A percentile compares a stretch with the other conserved stretches of the same genome.
Conservation (phyloP, 2,888 invertebrate genomes). For the Euplagia quadripunctaria region DNA sequence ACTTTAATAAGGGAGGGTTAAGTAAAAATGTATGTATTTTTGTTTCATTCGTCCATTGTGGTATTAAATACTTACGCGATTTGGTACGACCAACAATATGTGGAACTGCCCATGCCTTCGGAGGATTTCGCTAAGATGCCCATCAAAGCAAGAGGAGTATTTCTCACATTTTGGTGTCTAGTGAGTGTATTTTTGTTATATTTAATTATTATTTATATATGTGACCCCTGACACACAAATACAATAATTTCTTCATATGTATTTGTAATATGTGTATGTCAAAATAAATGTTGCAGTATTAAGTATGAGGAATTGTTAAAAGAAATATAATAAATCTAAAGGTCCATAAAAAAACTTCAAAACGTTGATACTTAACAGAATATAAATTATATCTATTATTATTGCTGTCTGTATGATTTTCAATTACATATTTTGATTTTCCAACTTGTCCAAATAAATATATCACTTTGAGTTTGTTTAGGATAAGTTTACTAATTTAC, state of each 20-base stretch:
- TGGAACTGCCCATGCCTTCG: slow-evolving; percentile 66
- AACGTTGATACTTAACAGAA: too few relatives aligned
- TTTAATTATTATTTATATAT: not conserved
- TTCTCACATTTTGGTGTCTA: slow-evolving; percentile 75
- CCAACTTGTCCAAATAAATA: too few relatives aligned
- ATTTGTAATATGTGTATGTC: not conserved
- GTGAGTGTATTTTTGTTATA: slow-evolving; percentile 58
- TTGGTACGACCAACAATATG: slow-evolving; percentile 73
- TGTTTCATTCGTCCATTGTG: slow-evolving; percentile 67
- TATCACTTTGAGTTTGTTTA: too few relatives aligned
- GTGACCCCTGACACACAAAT: not conserved
- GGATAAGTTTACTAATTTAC: too few relatives aligned
- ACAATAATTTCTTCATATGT: not conserved
- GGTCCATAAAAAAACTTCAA: too few relatives aligned
- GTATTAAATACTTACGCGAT: slow-evolving; percentile 63
- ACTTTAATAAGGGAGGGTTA: slow-evolving; percentile 5
- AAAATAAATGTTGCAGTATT: too few relatives aligned
- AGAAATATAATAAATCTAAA: too few relatives aligned
- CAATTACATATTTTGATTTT: too few relatives aligned
- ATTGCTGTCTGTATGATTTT: too few relatives aligned
- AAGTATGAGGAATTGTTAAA: too few relatives aligned
- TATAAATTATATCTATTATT: too few relatives aligned
- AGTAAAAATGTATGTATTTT: slow-evolving; percentile 45
- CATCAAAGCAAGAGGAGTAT: slow-evolving; percentile 67
- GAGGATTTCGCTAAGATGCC: slow-evolving; percentile 63